phyloP scores from a whole-genome alignment of 2,797 vertebrate genomes.

The Acestrorhynchus altus region DNA sequence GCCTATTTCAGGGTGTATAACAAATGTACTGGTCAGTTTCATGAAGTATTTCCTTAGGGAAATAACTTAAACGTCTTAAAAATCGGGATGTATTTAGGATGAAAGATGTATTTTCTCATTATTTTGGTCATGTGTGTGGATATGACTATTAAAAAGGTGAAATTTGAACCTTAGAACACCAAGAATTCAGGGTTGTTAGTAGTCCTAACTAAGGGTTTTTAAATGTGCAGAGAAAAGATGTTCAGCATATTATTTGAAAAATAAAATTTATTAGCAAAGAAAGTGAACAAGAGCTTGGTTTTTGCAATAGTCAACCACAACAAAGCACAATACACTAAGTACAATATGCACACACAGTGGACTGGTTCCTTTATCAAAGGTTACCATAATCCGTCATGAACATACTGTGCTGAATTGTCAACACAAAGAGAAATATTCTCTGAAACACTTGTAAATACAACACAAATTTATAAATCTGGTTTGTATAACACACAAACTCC shows the following conservation, averaged over 20 bases:
- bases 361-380: conserved; percentile 52
- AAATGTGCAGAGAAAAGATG: not conserved
- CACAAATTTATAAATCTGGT: conserved; percentile 66
- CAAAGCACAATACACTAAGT: conserved; percentile 46
- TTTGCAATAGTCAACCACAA: conserved; percentile 46
- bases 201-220: too few species aligned
- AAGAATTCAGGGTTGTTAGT: too few species aligned
- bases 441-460: conserved; percentile 68
- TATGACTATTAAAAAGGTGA: too few species aligned
- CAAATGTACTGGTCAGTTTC: conserved; percentile 42
- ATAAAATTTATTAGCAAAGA: conserved; percentile 43
- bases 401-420: conserved; percentile 58
- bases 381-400: conserved; percentile 39
- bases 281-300: conserved; percentile 43
- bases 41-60: conserved; percentile 6
- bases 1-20: conserved; percentile 43
- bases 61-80: too few species aligned
- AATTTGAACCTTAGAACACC: too few species aligned
- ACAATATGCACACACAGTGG: conserved; percentile 32
- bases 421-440: conserved; percentile 78
- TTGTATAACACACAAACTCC: conserved; percentile 73
- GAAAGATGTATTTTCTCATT: too few species aligned
- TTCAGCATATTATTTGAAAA: conserved; percentile 22
- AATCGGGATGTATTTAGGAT: too few species aligned
- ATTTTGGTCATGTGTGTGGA: too few species aligned